Percentiles rank a stretch among this genome's conserved stretches.
phyloP scores from a whole-genome alignment of 2,113 vertebrate genomes.

The Pseudolaguvia tuberculata region DNA sequence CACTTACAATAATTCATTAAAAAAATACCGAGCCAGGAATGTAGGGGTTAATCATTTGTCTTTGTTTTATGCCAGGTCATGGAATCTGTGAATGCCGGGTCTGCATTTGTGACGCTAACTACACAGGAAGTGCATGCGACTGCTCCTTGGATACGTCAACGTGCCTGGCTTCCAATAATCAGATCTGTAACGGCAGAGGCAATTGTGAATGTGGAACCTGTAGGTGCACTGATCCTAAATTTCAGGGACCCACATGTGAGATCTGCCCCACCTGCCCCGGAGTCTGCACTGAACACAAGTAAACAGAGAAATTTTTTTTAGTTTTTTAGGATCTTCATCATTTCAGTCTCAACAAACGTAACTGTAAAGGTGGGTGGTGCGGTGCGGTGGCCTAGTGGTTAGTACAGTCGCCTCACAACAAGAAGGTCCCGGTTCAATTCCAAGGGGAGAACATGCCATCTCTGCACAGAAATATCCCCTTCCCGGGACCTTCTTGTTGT shows the following conservation, averaged over 20 bases:
- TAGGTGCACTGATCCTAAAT: conserved; percentile 88
- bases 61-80: conserved; percentile 68
- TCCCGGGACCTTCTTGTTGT: too few species aligned
- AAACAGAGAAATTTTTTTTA: conserved; percentile 52
- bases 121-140: conserved; percentile 89
- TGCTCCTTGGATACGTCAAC: conserved; percentile 81
- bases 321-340: too few species aligned
- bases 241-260: conserved; percentile 91
- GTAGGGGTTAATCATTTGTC: background rate
- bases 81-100: conserved; percentile 88
- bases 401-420: too few species aligned
- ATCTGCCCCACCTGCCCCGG: conserved; percentile 91
- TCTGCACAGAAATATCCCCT: too few species aligned
- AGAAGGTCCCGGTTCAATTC: too few species aligned
- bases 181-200: conserved; percentile 91
- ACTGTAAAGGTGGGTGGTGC: too few species aligned
- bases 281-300: conserved; percentile 92
- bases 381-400: too few species aligned
- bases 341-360: too few species aligned
- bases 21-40: background rate
- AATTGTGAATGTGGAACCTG: conserved; percentile 85
- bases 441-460: too few species aligned
- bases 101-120: conserved; percentile 89
- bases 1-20: too few species aligned
- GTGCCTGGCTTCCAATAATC: conserved; percentile 81